A percentile compares a stretch with the other conserved stretches of the same genome.
Evolutionary conservation across 2,797 vertebrate genomes (phyloP).

Genomic region (Liparis tanakae): DNA sequence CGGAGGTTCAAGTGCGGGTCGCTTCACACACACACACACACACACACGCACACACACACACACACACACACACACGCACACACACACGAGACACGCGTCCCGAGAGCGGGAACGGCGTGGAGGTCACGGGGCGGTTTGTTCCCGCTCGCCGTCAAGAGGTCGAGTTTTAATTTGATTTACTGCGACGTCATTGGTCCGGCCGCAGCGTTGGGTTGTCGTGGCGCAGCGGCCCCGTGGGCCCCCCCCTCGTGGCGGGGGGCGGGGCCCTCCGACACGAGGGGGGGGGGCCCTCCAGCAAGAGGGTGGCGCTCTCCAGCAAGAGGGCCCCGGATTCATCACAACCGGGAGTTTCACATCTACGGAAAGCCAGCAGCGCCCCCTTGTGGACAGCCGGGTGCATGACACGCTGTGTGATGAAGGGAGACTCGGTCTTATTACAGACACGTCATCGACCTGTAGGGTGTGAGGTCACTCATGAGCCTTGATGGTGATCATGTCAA

Average conservation of each 20-base stretch:
- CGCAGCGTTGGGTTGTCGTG: not conserved
- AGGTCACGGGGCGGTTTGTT: no score
- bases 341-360: not conserved
- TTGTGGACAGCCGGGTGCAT: constrained; percentile 25
- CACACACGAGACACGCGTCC: no score
- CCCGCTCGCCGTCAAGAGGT: not conserved
- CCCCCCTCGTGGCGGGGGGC: no score
- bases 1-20: constrained; percentile 68
- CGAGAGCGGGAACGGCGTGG: not conserved
- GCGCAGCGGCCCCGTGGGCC: no score
- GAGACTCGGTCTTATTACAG: not conserved
- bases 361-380: constrained; percentile 54
- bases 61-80: no score
- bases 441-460: no score
- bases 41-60: no score
- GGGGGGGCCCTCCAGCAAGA: no score
- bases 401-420: not conserved
- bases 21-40: constrained; percentile 26
- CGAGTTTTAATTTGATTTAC: not conserved
- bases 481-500: no score
- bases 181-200: not conserved
- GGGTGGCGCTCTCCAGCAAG: not conserved
- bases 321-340: not conserved
- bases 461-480: no score
- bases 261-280: no score